phyloP scores from a whole-genome alignment of 2,888 invertebrate species.

The Pyrochroa serraticornis region DNA sequence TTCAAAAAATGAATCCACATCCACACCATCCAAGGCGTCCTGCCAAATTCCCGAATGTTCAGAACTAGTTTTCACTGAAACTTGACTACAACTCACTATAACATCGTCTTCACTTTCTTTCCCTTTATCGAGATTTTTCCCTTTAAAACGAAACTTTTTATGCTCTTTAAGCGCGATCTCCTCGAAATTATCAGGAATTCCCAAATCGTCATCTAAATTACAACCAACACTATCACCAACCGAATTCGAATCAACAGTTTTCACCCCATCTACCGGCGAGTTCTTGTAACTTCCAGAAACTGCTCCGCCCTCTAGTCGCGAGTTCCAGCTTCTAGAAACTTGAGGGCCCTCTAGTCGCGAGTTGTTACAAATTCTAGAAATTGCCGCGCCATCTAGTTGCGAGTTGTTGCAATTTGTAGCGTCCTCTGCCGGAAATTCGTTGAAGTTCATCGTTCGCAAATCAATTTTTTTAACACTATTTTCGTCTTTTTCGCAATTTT shows the following conservation, averaged over 20 bases:
- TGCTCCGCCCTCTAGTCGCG: no score
- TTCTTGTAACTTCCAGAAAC: not conserved
- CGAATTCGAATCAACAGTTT: no score
- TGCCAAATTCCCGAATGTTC: slow-evolving; percentile 14
- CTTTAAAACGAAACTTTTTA: no score
- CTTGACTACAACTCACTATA: not conserved
- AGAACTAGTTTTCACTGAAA: not conserved
- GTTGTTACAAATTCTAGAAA: not conserved
- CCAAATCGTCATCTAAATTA: no score
- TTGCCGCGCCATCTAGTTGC: no score
- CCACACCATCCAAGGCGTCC: slow-evolving; percentile 24
- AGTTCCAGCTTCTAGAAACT: no score
- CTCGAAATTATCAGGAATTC: no score
- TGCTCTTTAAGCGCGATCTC: no score
- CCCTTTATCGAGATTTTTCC: not conserved
- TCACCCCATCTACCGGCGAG: no score
- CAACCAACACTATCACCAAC: no score
- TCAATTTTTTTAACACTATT: not conserved
- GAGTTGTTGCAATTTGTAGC: not conserved
- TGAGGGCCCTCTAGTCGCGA: no score
- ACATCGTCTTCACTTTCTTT: not conserved
- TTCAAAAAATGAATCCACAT: slow-evolving; percentile 22
- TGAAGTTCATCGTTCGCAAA: not conserved
- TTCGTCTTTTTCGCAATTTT: slow-evolving; percentile 10
- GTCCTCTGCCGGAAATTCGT: not conserved